Evolutionary conservation across 2,797 vertebrate genomes (phyloP), one percentile per base, ranked within the genome.

Genomic region (Peromyscus nudipes): DNA sequence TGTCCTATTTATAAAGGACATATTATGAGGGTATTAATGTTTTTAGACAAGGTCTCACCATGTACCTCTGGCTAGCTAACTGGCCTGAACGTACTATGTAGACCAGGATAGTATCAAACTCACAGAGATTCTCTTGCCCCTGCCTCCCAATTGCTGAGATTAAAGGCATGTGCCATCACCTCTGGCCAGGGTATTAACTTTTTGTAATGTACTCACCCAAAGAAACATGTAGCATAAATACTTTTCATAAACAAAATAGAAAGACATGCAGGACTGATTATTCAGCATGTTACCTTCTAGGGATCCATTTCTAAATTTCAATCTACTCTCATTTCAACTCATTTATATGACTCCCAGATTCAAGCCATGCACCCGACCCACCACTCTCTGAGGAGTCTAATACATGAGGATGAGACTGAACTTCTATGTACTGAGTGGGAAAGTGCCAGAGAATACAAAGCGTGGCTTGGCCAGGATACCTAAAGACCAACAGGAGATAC

Each of bases 161-260:
- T 79, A 79, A 52, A 34, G 60, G 17, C 19, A 2, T 9, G 3
- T 3, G 21, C 7, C 31, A 52, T 40, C 37, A 83, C 25, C 57
- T 64, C 81, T 40, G 7, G 60, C 57, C 64, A 82, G 23, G 49
- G 31, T 31, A 37, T 67, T 81, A 64, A 82, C 43, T 43, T 57
- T 95, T 75, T 14, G 73, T 12, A 89, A 75, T 40, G 5, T 67
- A 60, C 31, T 89, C 52, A 77, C 37, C 57, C 29, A 82, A 83
- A 92, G 25, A 93, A 92, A 88, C 1, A 6, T 5, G 10, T 14
- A 73, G 10, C 12, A 75, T 40, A 34, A 62, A 67, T 1, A 40
- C 4, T 64, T 62, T 92, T 92, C 37, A 79, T 13, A 62, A 91
- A 75, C 8, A 95, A 49, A 93, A 82, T n/a, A n/a, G 46, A 25